Percentiles rank a stretch among this genome's conserved stretches.
Evolutionary conservation across 2,888 invertebrate genomes (phyloP).

Genomic region (Apamea sordens): DNA sequence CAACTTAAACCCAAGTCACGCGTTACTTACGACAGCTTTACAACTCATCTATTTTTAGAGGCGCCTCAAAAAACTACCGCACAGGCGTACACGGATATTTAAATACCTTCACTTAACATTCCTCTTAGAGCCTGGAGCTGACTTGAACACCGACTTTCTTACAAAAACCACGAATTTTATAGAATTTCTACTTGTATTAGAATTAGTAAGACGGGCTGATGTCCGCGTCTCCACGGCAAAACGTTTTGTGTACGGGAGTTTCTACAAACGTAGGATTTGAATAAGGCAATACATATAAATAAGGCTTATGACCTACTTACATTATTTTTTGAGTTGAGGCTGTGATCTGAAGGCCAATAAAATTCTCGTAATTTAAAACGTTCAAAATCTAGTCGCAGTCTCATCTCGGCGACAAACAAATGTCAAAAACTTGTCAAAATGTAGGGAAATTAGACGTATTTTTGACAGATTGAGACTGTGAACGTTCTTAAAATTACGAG

Average conservation of each 20-base stretch:
- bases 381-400: too few relatives aligned
- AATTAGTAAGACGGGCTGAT: background rate
- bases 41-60: slow-evolving; percentile 63
- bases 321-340: slow-evolving; percentile 25
- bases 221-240: background rate
- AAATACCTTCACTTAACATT: slow-evolving; percentile 58
- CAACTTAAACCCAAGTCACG: slow-evolving; percentile 62
- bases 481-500: too few relatives aligned
- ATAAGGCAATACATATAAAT: background rate
- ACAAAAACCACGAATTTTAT: slow-evolving; percentile 19
- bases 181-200: background rate
- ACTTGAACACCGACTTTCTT: slow-evolving; percentile 38
- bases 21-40: slow-evolving; percentile 61
- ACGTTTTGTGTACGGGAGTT: background rate
- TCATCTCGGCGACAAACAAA: too few relatives aligned
- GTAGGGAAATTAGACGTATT: too few relatives aligned
- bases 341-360: slow-evolving; percentile 9
- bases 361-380: background rate
- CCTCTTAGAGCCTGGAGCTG: slow-evolving; percentile 28
- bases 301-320: slow-evolving; percentile 26
- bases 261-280: slow-evolving; percentile 8
- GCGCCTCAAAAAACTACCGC: slow-evolving; percentile 47
- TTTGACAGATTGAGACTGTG: too few relatives aligned
- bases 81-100: slow-evolving; percentile 46
- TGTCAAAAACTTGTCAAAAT: too few relatives aligned